A percentile compares a stretch with the other conserved stretches of the same genome.
Conservation (phyloP, 2,113 vertebrate species). For the Gadus chalcogrammus region DNA sequence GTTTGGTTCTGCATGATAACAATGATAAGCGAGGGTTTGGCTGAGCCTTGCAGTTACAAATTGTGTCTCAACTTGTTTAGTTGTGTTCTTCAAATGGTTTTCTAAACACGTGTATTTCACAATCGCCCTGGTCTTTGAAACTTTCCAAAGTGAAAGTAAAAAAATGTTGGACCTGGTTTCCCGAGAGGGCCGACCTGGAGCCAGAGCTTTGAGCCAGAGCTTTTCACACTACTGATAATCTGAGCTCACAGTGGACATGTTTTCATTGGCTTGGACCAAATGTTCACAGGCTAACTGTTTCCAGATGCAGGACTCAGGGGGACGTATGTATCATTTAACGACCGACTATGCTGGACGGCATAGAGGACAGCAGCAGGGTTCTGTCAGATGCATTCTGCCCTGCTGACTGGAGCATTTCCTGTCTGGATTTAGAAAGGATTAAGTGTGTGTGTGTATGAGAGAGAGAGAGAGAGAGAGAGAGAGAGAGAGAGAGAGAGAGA, state of each 20-base stretch:
- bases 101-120: no score
- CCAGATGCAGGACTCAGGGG: slow-evolving; percentile 61
- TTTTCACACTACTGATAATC: slow-evolving; percentile 28
- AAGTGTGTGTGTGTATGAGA: slow-evolving; percentile 40
- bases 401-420: slow-evolving; percentile 68
- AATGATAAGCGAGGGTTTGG: no score
- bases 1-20: no score
- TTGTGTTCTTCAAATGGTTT: no score
- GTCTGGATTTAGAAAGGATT: slow-evolving; percentile 61
- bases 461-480: not conserved
- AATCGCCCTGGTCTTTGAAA: not conserved
- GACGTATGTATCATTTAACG: slow-evolving; percentile 48
- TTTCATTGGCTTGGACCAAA: slow-evolving; percentile 54
- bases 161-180: slow-evolving; percentile 5
- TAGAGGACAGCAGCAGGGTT: slow-evolving; percentile 42
- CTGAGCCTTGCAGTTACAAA: no score
- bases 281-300: slow-evolving; percentile 59
- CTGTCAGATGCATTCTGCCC: slow-evolving; percentile 64
- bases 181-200: not conserved
- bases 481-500: no score
- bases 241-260: slow-evolving; percentile 25
- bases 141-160: slow-evolving; percentile 30
- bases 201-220: not conserved
- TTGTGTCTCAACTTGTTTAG: no score
- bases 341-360: slow-evolving; percentile 13